phyloP scores from a whole-genome alignment of 37 sponge, comb jelly and placozoan genomes.

The Theonella swinhoei region DNA sequence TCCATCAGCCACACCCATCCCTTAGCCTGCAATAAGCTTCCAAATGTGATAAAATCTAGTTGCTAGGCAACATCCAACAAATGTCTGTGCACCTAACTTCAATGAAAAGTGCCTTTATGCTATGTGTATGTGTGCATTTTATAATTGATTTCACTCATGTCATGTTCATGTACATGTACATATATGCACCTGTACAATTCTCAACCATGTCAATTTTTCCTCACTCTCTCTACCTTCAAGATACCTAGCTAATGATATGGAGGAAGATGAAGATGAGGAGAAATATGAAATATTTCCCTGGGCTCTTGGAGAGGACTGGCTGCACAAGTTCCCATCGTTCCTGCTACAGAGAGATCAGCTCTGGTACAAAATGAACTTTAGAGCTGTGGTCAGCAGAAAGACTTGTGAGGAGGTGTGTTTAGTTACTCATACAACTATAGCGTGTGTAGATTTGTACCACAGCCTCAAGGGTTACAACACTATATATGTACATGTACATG shows the following conservation, averaged over 20 bases:
- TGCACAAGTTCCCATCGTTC: constrained; percentile 55
- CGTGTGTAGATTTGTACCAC: too few species aligned
- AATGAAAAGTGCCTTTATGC: too few species aligned
- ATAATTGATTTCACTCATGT: not conserved
- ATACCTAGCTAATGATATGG: constrained; percentile 88
- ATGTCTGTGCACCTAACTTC: too few species aligned
- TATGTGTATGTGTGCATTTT: not conserved
- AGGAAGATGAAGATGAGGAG: constrained; percentile 89
- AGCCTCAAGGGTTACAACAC: too few species aligned
- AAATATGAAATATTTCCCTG: constrained; percentile 90
- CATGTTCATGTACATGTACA: not conserved
- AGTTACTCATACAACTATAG: too few species aligned
- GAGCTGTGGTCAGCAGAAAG: constrained; percentile 80
- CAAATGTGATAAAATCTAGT: too few species aligned
- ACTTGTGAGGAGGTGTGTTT: constrained; percentile 83
- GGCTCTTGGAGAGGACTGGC: constrained; percentile 79
- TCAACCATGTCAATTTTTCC: too few species aligned
- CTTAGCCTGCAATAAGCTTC: too few species aligned
- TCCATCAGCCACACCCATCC: too few species aligned
- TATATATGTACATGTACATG: too few species aligned
- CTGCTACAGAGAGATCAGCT: constrained; percentile 62
- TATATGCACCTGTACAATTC: too few species aligned
- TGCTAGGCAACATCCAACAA: too few species aligned
- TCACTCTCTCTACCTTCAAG: constrained; percentile 2
- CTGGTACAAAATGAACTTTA: constrained; percentile 80